Evolutionary conservation across 2,113 vertebrate genomes (phyloP).

Genomic region (Myanophis thanlyinensis): DNA sequence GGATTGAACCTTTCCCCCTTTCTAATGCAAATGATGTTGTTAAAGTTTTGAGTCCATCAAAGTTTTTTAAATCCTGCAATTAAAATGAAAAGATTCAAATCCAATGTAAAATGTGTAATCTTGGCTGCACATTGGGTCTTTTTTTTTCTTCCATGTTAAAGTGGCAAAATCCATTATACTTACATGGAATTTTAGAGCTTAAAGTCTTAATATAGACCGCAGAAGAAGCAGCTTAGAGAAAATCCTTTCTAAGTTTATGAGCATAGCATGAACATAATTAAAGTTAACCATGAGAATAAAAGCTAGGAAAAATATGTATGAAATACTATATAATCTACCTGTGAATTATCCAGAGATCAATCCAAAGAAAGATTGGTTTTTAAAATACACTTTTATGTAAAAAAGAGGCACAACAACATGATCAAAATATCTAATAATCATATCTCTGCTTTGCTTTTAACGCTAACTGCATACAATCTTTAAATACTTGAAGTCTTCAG

Average conservation of each 20-base stretch:
- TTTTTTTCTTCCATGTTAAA: constrained; percentile 21
- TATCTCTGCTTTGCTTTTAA: constrained; percentile 15
- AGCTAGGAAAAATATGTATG: constrained; percentile 3
- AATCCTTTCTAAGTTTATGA: constrained; percentile 55
- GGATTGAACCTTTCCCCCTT: not conserved
- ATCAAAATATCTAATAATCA: not conserved
- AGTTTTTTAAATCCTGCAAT: constrained; percentile 9
- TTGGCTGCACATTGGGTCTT: constrained; percentile 22
- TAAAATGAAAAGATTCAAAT: constrained; percentile 35
- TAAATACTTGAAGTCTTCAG: not conserved
- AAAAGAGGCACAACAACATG: not conserved
- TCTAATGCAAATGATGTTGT: not conserved
- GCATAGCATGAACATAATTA: constrained; percentile 49
- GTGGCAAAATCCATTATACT: constrained; percentile 48
- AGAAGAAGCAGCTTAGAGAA: constrained; percentile 57
- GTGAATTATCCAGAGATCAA: constrained; percentile 12
- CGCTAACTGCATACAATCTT: not conserved
- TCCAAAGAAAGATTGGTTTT: constrained; percentile 25
- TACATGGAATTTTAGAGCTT: constrained; percentile 47
- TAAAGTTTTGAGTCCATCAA: not conserved
- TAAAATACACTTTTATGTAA: not conserved
- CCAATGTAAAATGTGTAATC: constrained; percentile 16
- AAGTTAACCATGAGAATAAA: constrained; percentile 53
- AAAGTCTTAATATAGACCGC: constrained; percentile 50
- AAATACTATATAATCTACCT: constrained; percentile 36